phyloP scores from a whole-genome alignment of 2,797 vertebrate genomes.

The Rhinophrynus dorsalis region DNA sequence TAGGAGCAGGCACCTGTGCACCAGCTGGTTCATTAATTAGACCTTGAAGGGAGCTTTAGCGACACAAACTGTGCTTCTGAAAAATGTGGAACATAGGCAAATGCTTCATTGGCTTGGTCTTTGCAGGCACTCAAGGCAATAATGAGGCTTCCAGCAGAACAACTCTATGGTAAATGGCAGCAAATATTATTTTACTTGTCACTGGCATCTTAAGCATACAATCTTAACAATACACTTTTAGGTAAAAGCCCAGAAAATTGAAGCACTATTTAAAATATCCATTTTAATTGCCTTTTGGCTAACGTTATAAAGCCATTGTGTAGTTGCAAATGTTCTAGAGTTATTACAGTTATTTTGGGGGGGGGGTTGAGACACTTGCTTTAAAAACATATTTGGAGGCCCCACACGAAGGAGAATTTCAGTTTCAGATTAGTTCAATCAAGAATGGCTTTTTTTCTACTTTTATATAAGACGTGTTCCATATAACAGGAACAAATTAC shows the following conservation, averaged over 20 bases:
- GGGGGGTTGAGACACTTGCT: too few species aligned
- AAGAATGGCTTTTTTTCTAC: too few species aligned
- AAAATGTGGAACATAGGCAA: constrained; percentile 21
- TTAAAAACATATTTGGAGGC: too few species aligned
- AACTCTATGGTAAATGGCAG: constrained; percentile 15
- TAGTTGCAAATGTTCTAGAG: not conserved
- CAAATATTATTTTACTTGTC: constrained; percentile 18
- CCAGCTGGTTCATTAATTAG: constrained; percentile 30
- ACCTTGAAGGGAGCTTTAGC: constrained; percentile 14
- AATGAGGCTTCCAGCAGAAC: constrained; percentile 22
- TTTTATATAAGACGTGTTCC: too few species aligned
- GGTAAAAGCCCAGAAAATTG: not conserved
- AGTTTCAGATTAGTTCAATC: too few species aligned
- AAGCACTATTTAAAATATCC: not conserved
- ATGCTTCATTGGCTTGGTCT: constrained; percentile 3
- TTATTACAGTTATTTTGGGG: too few species aligned
- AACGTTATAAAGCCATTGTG: not conserved
- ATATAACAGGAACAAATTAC: too few species aligned
- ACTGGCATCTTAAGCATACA: constrained; percentile 8
- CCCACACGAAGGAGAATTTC: too few species aligned
- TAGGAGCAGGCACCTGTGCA: constrained; percentile 37
- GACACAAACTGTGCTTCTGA: constrained; percentile 22
- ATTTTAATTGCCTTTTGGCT: not conserved
- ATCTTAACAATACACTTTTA: not conserved
- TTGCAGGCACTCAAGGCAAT: not conserved